phyloP scores from a whole-genome alignment of 2,888 invertebrate species.

The Heteromyza rotundicornis region DNA sequence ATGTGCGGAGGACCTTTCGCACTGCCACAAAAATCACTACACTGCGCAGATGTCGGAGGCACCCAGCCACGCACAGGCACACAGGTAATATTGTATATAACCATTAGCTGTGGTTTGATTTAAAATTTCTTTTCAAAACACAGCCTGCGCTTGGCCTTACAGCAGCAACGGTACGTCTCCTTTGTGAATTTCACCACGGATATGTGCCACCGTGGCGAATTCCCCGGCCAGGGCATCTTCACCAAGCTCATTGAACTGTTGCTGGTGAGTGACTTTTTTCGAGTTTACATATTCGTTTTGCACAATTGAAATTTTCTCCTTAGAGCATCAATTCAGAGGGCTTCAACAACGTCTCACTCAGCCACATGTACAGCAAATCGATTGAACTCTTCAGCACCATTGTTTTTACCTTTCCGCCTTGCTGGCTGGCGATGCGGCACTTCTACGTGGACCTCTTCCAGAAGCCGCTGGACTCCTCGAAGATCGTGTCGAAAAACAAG shows the following conservation, averaged over 20 bases:
- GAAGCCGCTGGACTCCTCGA: conserved; percentile 34
- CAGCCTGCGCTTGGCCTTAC: conserved; percentile 41
- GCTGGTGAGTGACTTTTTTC: conserved; percentile 42
- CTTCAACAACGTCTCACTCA: conserved; percentile 27
- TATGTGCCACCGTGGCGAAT: conserved; percentile 52
- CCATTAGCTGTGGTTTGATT: no score
- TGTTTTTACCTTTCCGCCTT: conserved; percentile 56
- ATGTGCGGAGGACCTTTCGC: conserved; percentile 50
- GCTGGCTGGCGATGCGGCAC: conserved; percentile 54
- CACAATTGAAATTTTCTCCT: no score
- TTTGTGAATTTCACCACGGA: conserved; percentile 48
- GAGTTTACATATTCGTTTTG: neutral
- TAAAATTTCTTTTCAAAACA: no score
- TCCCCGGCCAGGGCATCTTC: conserved; percentile 52
- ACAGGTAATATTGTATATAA: no score
- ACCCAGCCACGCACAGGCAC: conserved; percentile 39
- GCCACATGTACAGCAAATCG: conserved; percentile 41
- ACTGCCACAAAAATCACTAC: conserved; percentile 52
- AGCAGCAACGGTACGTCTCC: conserved; percentile 48
- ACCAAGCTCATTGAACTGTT: conserved; percentile 52
- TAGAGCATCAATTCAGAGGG: conserved; percentile 40
- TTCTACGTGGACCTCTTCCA: conserved; percentile 47
- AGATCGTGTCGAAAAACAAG: conserved; percentile 30
- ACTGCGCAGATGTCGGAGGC: conserved; percentile 46
- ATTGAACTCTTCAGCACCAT: conserved; percentile 46